Percentiles rank a stretch among this genome's conserved stretches.
Conservation (phyloP, 2,113 vertebrate species). For the Phainopepla nitens region DNA sequence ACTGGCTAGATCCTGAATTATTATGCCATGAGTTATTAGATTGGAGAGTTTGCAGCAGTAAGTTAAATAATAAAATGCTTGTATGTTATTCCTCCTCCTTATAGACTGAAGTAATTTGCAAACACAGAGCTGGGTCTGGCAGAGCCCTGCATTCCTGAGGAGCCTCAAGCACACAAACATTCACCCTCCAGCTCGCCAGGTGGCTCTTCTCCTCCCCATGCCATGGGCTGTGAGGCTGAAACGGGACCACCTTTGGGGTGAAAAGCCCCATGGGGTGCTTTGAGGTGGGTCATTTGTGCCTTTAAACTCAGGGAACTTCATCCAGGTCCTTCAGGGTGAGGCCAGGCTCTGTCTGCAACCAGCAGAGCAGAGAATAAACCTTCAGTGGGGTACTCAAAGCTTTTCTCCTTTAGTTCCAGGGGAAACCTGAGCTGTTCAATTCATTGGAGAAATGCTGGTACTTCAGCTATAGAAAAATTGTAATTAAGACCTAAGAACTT, state of each 20-base stretch:
- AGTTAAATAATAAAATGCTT: neutral
- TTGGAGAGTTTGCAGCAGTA: neutral
- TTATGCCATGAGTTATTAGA: slow-evolving; percentile 35
- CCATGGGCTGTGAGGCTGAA: neutral
- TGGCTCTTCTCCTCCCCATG: neutral
- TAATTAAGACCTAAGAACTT: neutral
- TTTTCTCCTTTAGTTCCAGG: neutral
- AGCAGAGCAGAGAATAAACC: neutral
- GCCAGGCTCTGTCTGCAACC: neutral
- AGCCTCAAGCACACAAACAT: neutral
- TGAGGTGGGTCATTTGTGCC: neutral
- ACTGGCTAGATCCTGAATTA: slow-evolving; percentile 40
- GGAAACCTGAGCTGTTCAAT: neutral
- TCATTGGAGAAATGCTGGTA: neutral
- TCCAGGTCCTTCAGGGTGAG: neutral
- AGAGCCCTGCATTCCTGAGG: neutral
- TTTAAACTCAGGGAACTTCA: neutral
- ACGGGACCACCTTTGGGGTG: accelerated
- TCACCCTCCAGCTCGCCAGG: neutral
- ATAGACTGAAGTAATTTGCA: neutral
- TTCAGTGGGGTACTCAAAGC: neutral
- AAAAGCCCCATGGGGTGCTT: neutral
- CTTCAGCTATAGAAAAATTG: neutral
- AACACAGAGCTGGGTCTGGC: neutral
- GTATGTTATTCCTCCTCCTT: neutral